These are phyloP conservation scores for Drosophila trapezifrons DNA, from an alignment of 1,140 invertebrate species.

Conservation along the genomic window DNA sequence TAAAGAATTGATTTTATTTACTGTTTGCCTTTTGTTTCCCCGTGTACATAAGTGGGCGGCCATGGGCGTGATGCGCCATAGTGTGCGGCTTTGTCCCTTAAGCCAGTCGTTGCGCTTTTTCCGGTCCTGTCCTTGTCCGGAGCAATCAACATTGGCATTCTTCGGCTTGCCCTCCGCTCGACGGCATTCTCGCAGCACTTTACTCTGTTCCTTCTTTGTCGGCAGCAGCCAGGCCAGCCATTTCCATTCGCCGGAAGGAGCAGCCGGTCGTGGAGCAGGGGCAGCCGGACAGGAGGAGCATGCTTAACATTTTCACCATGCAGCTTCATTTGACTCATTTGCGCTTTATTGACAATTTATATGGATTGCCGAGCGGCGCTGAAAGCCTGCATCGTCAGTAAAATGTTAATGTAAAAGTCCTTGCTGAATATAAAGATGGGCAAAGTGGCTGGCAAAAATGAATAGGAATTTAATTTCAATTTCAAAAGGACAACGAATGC, in stretches of 20 bases:
- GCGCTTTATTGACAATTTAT: conserved; percentile 62
- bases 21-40: not conserved
- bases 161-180: conserved; percentile 30
- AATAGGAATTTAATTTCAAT: conserved; percentile 49
- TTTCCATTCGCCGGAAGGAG: conserved; percentile 44
- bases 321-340: conserved; percentile 53
- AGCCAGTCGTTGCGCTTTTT: conserved; percentile 38
- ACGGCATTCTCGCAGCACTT: conserved; percentile 20
- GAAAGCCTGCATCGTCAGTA: conserved; percentile 10
- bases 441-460: conserved; percentile 27
- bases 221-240: conserved; percentile 11
- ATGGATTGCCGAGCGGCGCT: conserved; percentile 28
- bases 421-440: conserved; percentile 31
- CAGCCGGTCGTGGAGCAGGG: not conserved
- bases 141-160: conserved; percentile 60
- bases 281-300: not conserved
- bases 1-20: conserved; percentile 21
- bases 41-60: not conserved
- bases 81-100: conserved; percentile 29
- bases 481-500: conserved; percentile 16
- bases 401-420: conserved; percentile 39
- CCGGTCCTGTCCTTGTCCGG: conserved; percentile 35
- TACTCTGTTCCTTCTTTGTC: conserved; percentile 21
- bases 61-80: conserved; percentile 4
- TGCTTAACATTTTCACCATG: conserved; percentile 54